Evolutionary conservation across 1,140 invertebrate genomes (phyloP), one percentile per base, ranked within the genome.

Genomic region (Micrasema longulum): DNA sequence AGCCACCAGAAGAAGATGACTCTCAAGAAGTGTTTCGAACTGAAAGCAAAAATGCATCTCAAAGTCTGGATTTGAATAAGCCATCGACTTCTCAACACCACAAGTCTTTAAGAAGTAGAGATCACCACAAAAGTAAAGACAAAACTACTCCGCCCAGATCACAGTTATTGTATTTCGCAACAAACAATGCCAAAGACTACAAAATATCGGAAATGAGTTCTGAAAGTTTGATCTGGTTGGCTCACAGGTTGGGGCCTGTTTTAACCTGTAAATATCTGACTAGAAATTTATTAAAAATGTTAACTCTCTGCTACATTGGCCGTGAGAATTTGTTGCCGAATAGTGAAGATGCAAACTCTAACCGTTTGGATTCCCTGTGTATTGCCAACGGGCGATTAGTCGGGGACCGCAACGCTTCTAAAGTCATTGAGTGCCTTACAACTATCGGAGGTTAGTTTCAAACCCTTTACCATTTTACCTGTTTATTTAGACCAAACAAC

Each of bases 231-330:
- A 90, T 95, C 45, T 98, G 96, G 96, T 79, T 99, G 18, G 91
- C 95, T 0, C 94, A 97, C 84, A 89, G 96, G 75, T 83, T 99
- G n/a, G 97, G 97, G 0, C 97, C 97, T 0, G 94, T 98, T 22
- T 86, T 99, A 5, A 97, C 96, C 2, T 94, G 96, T 12, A 90
- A 93, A 75, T 92, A 95, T 85, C 86, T 99, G 20, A 95, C 96
- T 0, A 87, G 94, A 43, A 98, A 98, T 86, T 85, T 99, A 38
- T 83, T 99, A 2, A 90, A 96, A 76, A 97, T 99, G 92, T 82
- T 99, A 11, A 94, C 95, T 0, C 82, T 98, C 0, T 99, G 97
- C 82, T 99, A 98, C 79, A 89, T 95, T 20, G 94, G 94, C 0
- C 89, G 90, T 77, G 93, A 95, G 71, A 95, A 95, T 81, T 83